Base-by-base conservation (phyloP, 1,140 invertebrate genomes). In the Drosophila guanche region DNA sequence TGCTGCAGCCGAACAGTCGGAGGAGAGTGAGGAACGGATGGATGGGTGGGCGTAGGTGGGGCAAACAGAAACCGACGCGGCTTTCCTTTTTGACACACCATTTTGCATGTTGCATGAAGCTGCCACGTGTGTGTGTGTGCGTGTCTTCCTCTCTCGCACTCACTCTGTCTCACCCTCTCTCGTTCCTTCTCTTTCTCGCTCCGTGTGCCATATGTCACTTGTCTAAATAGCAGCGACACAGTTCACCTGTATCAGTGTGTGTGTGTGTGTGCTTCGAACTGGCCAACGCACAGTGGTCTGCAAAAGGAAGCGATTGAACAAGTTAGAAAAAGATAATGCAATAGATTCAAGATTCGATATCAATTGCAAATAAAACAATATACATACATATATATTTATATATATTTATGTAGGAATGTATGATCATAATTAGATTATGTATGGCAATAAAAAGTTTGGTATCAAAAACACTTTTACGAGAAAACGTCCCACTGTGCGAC, bases 61-160 rank as follows among this genome's bases (percentile, higher is more conserved):
- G 25, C 33, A 56, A 68, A 68, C 62, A 56, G 48, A 61, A 71
- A 48, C 68, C 56, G 59, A 59, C 48, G 56, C 59, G 78, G 67
- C 81, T 77, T 86, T 86, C 81, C 76, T 77, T 80, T 86, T 69
- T 80, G 81, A 74, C 81, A 81, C 81, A 70, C 57, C 54, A 86
- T 77, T 86, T 77, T 81, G 73, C 69, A 86, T 86, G 80, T 84
- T 75, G 79, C 75, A 79, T 79, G 70, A 74, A 37, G 40, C 54
- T 46, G 60, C 50, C 14, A 20, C 47, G 47, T 54, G n/a, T 47
- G 23, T 63, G 42, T n/a, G 16, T 20, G 16, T 20, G 16, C 27
- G n/a, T 33, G 42, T 59, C 47, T 37, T 25, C 63, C 45, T 56
- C 48, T 66, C 52, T 53, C 52, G 7, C 61, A 43, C 12, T 48